Conservation (phyloP, 2,888 invertebrate genomes). For the Acronicta alni region DNA sequence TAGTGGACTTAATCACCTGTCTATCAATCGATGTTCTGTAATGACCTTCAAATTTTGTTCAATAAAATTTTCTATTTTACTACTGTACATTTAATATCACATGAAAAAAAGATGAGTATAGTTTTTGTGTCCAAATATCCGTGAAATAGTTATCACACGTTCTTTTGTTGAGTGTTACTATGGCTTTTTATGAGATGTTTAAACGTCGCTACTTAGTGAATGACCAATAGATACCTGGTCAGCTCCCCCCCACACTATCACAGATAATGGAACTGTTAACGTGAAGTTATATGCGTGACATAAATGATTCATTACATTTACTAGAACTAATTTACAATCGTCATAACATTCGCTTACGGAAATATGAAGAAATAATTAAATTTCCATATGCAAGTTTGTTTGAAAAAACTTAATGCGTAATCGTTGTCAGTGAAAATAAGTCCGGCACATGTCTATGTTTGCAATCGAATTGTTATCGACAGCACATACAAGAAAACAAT, state of each 20-base stretch:
- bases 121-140: conserved; percentile 42
- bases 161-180: conserved; percentile 41
- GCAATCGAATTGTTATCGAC: conserved; percentile 56
- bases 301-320: conserved; percentile 42
- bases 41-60: conserved; percentile 44
- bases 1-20: conserved; percentile 49
- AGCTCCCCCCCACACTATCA: conserved; percentile 12
- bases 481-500: conserved; percentile 74
- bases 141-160: conserved; percentile 55
- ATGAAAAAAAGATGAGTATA: conserved; percentile 34
- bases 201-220: conserved; percentile 25
- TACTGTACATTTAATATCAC: conserved; percentile 29
- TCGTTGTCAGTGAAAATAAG: conserved; percentile 26
- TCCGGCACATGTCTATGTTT: conserved; percentile 41
- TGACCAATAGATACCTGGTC: conserved; percentile 22
- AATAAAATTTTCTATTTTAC: conserved; percentile 35
- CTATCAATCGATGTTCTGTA: conserved; percentile 43
- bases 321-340: conserved; percentile 50
- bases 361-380: conserved; percentile 34
- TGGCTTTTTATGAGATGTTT: conserved; percentile 32
- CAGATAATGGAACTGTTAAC: conserved; percentile 12
- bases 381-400: conserved; percentile 19
- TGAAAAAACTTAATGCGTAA: conserved; percentile 21
- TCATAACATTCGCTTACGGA: conserved; percentile 54
- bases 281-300: conserved; percentile 34